phyloP scores from a whole-genome alignment of 2,113 vertebrate species.

The Upupa epops region DNA sequence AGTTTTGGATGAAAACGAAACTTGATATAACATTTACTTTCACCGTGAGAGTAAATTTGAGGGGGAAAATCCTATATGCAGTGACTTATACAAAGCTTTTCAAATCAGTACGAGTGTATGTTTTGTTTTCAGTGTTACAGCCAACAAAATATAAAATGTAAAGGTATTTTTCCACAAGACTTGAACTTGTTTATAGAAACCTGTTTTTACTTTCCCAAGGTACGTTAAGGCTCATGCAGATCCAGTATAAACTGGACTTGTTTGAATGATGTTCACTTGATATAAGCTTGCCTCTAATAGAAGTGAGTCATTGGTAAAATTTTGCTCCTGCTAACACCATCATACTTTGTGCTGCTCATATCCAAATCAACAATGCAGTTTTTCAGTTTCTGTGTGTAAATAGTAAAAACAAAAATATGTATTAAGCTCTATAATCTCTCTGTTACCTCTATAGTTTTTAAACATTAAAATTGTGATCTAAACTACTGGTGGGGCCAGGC shows the following conservation, averaged over 20 bases:
- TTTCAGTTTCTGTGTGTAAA: conserved; percentile 67
- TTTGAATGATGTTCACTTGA: conserved; percentile 50
- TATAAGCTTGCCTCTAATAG: conserved; percentile 51
- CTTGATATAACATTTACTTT: conserved; percentile 51
- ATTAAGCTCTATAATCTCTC: conserved; percentile 65
- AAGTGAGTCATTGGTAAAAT: conserved; percentile 48
- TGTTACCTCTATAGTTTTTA: conserved; percentile 73
- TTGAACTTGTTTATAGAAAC: conserved; percentile 64
- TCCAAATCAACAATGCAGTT: conserved; percentile 45
- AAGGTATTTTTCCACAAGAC: conserved; percentile 52
- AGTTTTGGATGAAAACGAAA: not conserved
- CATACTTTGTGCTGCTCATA: conserved; percentile 71
- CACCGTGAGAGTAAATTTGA: conserved; percentile 63
- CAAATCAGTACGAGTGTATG: conserved; percentile 37
- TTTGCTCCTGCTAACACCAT: conserved; percentile 53
- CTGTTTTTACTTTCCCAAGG: conserved; percentile 31
- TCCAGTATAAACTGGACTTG: conserved; percentile 20
- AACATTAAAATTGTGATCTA: conserved; percentile 73
- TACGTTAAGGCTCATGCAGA: conserved; percentile 56
- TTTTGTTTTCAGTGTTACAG: conserved; percentile 57
- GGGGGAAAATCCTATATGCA: not conserved
- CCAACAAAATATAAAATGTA: conserved; percentile 44
- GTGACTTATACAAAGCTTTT: conserved; percentile 45
- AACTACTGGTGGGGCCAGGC: not conserved
- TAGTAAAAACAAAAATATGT: conserved; percentile 62